Base-by-base conservation (phyloP, 2,888 invertebrate species). In the Nymphalis polychloros region DNA sequence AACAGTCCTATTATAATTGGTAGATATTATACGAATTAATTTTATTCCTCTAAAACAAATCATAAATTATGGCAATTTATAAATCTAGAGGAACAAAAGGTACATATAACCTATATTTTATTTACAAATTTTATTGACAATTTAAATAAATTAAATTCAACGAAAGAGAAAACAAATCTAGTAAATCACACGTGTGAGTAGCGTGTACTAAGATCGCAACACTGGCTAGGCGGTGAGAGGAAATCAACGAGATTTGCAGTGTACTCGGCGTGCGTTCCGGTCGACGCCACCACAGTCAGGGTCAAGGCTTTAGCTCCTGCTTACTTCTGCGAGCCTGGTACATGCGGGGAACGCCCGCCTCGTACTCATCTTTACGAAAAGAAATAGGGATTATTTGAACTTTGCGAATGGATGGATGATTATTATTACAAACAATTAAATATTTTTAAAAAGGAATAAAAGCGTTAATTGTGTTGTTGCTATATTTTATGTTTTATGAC, bases 231-330 rank as follows among this genome's bases (percentile, higher is more conserved):
- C 80, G 73, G 75, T 72, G 81, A 82, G 82, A 81, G 84, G 84
- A 86, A 86, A 87, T 87, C 85, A 84, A 81, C 86, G 83, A 88
- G 86, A 89, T 87, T 88, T 84, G 87, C 89, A 84, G 83, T 86
- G 87, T 84, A 80, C 84, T 84, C 85, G 85, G 86, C 85, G 88
- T 85, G 86, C 92, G 91, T 91, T 90, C 89, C 91, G 92, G 92
- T 92, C 92, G 92, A 85, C 92, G 92, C 91, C 92, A 90, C 89
- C 90, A 86, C 85, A 84, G 82, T 89, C 91, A 92, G 92, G 92
- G 91, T 92, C 92, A 92, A 92, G 92, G 92, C 88, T 90, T 90
- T 82, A 81, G 80, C 85, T 88, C 84, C 89, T 88, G 85, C 86
- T 82, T 84, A 79, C 82, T 86, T 81, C 86, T 89, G 88, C 85